Conservation (phyloP, 1,140 invertebrate genomes). For the Lepeophtheirus salmonis region DNA sequence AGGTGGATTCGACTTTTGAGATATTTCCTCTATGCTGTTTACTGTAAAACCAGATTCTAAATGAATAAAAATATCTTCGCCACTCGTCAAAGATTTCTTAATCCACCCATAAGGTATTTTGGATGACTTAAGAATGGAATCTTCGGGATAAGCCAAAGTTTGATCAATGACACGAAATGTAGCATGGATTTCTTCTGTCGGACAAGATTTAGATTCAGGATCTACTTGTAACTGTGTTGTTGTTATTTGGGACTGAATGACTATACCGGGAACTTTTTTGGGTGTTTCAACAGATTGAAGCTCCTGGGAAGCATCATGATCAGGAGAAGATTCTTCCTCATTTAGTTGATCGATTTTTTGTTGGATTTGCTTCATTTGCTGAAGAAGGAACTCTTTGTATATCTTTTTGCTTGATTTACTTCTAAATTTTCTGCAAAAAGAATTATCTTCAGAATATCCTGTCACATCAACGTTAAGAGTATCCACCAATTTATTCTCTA, state of each 20-base stretch:
- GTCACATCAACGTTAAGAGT: background rate
- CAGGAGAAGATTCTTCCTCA: too few species aligned
- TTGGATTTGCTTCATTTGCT: background rate
- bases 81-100: background rate
- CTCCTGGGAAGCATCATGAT: background rate
- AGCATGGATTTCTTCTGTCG: background rate
- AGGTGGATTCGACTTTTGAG: background rate
- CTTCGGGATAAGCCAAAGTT: background rate
- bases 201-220: too few species aligned
- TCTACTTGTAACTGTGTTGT: background rate
- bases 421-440: too few species aligned
- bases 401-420: too few species aligned
- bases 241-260: background rate
- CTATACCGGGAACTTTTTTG: background rate
- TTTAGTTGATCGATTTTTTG: too few species aligned
- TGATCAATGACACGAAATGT: background rate
- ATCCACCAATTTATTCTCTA: too few species aligned
- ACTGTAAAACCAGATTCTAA: background rate
- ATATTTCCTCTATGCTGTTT: background rate
- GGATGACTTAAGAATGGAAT: background rate
- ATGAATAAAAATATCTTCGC: background rate
- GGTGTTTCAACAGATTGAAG: background rate
- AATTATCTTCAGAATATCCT: too few species aligned
- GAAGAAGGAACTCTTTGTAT: background rate
- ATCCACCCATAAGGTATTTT: background rate